phyloP scores from a whole-genome alignment of 2,888 invertebrate species.

The Chaitophorus viminalis region DNA sequence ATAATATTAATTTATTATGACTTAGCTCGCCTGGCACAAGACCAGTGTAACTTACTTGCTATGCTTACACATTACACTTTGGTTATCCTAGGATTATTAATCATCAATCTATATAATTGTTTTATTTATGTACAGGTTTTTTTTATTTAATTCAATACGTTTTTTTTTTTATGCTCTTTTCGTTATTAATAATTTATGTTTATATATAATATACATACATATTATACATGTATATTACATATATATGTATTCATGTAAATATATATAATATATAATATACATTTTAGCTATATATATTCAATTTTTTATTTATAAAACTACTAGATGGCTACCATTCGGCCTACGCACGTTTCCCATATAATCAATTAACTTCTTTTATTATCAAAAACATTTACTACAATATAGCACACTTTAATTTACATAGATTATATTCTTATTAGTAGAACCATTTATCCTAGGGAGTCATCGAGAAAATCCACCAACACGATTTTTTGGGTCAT shows the following conservation, averaged over 20 bases:
- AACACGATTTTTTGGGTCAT: background rate
- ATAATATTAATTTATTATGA: constrained; percentile 51
- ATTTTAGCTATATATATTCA: constrained; percentile 6
- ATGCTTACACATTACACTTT: constrained; percentile 52
- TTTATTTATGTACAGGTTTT: constrained; percentile 50
- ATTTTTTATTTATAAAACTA: constrained; percentile 46
- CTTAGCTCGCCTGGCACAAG: constrained; percentile 44
- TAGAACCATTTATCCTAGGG: constrained; percentile 27
- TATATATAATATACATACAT: background rate
- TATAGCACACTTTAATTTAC: constrained; percentile 46
- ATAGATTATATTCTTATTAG: constrained; percentile 43
- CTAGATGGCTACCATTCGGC: constrained; percentile 46
- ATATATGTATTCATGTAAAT: background rate
- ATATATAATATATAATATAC: constrained; percentile 13
- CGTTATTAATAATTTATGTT: constrained; percentile 47
- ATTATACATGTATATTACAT: background rate
- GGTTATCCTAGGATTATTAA: constrained; percentile 54
- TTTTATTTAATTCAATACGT: constrained; percentile 31
- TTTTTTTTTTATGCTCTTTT: constrained; percentile 32
- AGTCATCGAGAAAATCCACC: constrained; percentile 32
- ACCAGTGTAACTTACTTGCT: constrained; percentile 48
- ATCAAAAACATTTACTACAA: constrained; percentile 49
- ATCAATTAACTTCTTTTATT: constrained; percentile 6
- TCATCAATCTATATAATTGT: constrained; percentile 46
- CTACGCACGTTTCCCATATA: constrained; percentile 43